Conservation (phyloP, 2,888 invertebrate species). For the Lymantria monacha region DNA sequence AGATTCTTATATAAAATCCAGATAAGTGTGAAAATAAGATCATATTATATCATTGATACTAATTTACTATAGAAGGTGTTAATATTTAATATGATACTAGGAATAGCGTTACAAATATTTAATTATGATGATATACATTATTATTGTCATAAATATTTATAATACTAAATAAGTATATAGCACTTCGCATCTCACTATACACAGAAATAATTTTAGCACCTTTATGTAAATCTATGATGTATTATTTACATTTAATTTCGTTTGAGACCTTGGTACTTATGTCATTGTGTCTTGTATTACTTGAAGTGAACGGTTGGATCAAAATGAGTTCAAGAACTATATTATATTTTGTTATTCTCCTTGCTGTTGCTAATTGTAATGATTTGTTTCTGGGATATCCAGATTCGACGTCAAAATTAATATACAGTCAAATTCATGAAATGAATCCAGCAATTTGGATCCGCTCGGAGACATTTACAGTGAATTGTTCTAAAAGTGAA, state of each 20-base stretch:
- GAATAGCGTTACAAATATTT: slow-evolving; percentile 6
- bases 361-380: slow-evolving; percentile 12
- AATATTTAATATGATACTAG: slow-evolving; percentile 9
- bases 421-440: slow-evolving; percentile 64
- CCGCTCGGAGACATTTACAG: slow-evolving; percentile 52
- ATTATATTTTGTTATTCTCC: not conserved
- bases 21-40: slow-evolving; percentile 18
- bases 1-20: slow-evolving; percentile 14
- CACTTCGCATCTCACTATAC: slow-evolving; percentile 11
- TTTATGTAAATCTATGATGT: not conserved
- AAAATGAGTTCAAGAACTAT: slow-evolving; percentile 14
- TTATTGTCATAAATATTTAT: not conserved
- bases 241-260: slow-evolving; percentile 3
- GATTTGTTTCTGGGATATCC: slow-evolving; percentile 51
- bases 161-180: slow-evolving; percentile 1
- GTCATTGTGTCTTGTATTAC: slow-evolving; percentile 1
- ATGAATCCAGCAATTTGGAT: slow-evolving; percentile 64
- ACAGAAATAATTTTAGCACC: slow-evolving; percentile 6
- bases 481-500: slow-evolving; percentile 54
- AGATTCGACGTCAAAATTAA: slow-evolving; percentile 53
- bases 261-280: slow-evolving; percentile 4
- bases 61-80: slow-evolving; percentile 17
- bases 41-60: slow-evolving; percentile 11
- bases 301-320: slow-evolving; percentile 4
- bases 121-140: not conserved